These are phyloP conservation scores for Catajapyx aquilonaris DNA, from an alignment of 1,140 invertebrate species.

Conservation along the genomic window DNA sequence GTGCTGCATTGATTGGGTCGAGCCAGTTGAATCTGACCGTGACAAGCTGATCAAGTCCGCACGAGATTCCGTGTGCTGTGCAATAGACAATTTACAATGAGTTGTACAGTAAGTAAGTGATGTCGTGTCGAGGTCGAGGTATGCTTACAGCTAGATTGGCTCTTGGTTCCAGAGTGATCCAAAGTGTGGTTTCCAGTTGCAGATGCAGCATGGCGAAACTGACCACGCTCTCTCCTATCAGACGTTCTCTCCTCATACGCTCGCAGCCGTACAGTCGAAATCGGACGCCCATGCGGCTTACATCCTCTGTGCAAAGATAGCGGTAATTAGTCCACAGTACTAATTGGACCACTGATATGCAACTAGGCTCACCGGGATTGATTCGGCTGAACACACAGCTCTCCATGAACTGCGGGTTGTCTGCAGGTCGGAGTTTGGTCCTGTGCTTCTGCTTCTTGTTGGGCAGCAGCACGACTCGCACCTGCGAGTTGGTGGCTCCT, in stretches of 20 bases:
- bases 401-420: conserved; percentile 78
- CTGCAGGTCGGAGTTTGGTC: conserved; percentile 68
- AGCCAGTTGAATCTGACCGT: conserved; percentile 75
- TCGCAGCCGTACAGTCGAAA: conserved; percentile 79
- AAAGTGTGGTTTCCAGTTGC: conserved; percentile 69
- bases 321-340: no score
- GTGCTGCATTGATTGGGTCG: conserved; percentile 75
- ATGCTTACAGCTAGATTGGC: conserved; percentile 51
- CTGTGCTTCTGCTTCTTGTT: conserved; percentile 84
- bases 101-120: neutral
- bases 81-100: conserved; percentile 2
- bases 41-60: conserved; percentile 55
- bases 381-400: conserved; percentile 77
- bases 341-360: no score
- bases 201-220: conserved; percentile 71
- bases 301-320: conserved; percentile 41
- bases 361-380: conserved; percentile 47
- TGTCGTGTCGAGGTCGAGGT: neutral
- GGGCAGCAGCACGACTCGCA: conserved; percentile 64
- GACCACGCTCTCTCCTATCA: conserved; percentile 76
- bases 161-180: conserved; percentile 64
- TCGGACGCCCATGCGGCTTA: conserved; percentile 70
- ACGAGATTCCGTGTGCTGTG: conserved; percentile 21
- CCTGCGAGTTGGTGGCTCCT: conserved; percentile 58
- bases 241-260: conserved; percentile 65